Percentiles rank a stretch among this genome's conserved stretches.
Conservation (phyloP, 2,797 vertebrate species). For the Hippopotamyrus pictus region DNA sequence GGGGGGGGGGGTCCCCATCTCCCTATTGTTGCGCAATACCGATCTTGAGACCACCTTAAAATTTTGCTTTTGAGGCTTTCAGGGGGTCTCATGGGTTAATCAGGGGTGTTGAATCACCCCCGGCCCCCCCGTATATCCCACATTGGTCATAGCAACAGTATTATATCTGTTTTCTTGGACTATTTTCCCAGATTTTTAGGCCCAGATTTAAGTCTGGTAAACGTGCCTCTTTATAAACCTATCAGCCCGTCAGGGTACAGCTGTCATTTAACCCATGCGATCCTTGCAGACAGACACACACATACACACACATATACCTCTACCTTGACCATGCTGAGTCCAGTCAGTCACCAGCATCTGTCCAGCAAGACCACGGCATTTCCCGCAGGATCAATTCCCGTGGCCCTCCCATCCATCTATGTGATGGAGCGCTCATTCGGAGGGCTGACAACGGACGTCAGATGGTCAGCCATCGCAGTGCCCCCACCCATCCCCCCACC, state of each 20-base stretch:
- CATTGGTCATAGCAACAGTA: neutral
- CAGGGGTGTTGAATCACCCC: too few relatives aligned
- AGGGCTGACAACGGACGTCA: slow-evolving; percentile 42
- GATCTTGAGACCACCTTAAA: too few relatives aligned
- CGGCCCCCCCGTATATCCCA: too few relatives aligned
- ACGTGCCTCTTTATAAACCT: neutral
- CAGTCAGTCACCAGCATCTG: neutral
- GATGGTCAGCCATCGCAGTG: slow-evolving; percentile 33
- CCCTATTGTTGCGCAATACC: too few relatives aligned
- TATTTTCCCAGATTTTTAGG: neutral
- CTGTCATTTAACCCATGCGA: neutral
- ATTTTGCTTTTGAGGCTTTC: too few relatives aligned
- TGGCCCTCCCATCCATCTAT: slow-evolving; percentile 29
- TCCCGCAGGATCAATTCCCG: slow-evolving; percentile 31
- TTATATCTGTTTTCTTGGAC: neutral
- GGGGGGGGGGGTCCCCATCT: too few relatives aligned
- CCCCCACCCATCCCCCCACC: slow-evolving; percentile 9
- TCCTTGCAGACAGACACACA: neutral
- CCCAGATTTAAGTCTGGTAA: neutral
- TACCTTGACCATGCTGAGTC: neutral
- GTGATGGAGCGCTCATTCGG: slow-evolving; percentile 29
- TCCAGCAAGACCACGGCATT: slow-evolving; percentile 21
- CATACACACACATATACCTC: too few relatives aligned
- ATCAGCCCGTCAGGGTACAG: neutral
- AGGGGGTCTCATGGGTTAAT: too few relatives aligned